A percentile compares a stretch with the other conserved stretches of the same genome.
Evolutionary conservation across 2,113 vertebrate species (phyloP).

Genomic region (Tringa solitaria): DNA sequence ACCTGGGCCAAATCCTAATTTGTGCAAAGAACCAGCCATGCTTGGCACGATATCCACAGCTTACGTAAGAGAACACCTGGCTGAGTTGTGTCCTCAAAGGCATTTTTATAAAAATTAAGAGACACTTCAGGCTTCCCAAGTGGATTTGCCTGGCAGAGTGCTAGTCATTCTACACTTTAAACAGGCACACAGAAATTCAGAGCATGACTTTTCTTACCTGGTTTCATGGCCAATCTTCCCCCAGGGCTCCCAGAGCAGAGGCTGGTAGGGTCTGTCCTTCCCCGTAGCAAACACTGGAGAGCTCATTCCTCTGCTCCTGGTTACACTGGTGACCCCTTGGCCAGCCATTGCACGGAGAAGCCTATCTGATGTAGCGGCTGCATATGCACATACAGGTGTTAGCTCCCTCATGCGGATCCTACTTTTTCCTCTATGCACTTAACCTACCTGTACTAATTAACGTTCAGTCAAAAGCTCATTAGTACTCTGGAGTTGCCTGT

Average conservation of each 20-base stretch:
- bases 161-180: background rate
- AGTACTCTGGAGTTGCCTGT: background rate
- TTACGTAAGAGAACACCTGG: background rate
- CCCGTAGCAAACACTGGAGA: background rate
- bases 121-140: background rate
- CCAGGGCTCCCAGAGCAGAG: background rate
- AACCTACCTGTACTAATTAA: background rate
- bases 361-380: background rate
- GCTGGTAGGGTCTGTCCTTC: background rate
- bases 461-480: background rate
- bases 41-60: background rate
- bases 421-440: background rate
- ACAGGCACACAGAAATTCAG: background rate
- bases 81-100: background rate
- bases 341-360: background rate
- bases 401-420: background rate
- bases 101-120: background rate
- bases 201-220: background rate
- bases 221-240: background rate
- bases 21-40: background rate
- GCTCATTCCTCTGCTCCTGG: background rate
- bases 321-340: background rate
- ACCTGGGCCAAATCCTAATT: background rate
- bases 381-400: accelerated
- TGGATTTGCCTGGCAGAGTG: background rate